Evolutionary conservation across 2,113 vertebrate species (phyloP).

Genomic region (Pogonocichla stellata): DNA sequence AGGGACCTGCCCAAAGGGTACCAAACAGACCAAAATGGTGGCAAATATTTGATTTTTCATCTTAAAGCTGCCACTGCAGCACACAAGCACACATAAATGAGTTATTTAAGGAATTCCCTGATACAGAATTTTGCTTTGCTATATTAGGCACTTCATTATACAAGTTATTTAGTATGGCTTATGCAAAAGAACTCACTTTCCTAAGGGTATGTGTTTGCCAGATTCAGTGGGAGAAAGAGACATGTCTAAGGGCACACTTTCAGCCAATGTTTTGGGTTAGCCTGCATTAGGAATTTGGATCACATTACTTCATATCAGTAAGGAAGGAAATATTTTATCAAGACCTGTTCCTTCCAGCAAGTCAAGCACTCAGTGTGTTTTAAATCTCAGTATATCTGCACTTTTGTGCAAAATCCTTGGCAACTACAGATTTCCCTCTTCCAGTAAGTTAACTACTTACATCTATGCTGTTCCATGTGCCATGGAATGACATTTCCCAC

Average conservation of each 20-base stretch:
- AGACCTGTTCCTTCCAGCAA: background rate
- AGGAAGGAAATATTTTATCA: background rate
- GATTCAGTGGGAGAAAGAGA: background rate
- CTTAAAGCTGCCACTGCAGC: background rate
- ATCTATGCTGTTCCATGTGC: background rate
- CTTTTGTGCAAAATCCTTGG: background rate
- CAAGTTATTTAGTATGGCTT: constrained; percentile 37
- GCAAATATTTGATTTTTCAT: background rate
- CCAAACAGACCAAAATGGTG: background rate
- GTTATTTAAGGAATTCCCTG: constrained; percentile 7
- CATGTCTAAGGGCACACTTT: background rate
- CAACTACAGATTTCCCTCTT: background rate
- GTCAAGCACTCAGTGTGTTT: background rate
- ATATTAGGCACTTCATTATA: constrained; percentile 41
- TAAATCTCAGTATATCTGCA: background rate
- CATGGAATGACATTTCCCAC: background rate
- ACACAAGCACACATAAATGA: background rate
- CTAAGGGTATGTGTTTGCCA: background rate
- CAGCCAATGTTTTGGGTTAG: background rate
- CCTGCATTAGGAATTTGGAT: background rate
- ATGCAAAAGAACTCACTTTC: background rate
- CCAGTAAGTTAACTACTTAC: background rate
- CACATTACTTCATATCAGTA: background rate
- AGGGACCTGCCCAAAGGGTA: background rate
- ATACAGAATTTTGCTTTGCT: background rate